Evolutionary conservation across 2,113 vertebrate genomes (phyloP).

Genomic region (Prionailurus viverrinus): DNA sequence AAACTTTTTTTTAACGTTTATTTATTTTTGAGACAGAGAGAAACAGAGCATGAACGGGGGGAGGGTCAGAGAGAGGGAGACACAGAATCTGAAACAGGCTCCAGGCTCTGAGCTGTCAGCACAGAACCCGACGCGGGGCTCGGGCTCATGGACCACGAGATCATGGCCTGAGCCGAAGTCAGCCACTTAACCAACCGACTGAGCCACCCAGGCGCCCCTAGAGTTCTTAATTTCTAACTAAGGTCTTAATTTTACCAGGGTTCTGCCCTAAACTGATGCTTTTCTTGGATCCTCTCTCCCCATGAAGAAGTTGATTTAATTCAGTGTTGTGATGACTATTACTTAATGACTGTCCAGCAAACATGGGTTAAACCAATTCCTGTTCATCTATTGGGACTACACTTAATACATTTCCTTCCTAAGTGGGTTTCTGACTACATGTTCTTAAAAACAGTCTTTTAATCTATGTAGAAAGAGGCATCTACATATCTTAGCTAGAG

Average conservation of each 20-base stretch:
- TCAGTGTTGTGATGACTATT: neutral
- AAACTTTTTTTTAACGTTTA: too few relatives aligned
- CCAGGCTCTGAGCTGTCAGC: too few relatives aligned
- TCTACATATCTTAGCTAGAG: neutral
- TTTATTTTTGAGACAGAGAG: too few relatives aligned
- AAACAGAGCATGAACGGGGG: too few relatives aligned
- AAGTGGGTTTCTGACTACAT: neutral
- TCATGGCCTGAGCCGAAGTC: too few relatives aligned
- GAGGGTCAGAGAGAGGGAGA: too few relatives aligned
- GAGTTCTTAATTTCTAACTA: neutral
- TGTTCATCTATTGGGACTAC: neutral
- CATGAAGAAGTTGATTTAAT: neutral
- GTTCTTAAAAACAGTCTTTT: neutral
- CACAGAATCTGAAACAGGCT: too few relatives aligned
- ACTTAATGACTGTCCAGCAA: neutral
- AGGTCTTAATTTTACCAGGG: neutral
- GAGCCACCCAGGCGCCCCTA: too few relatives aligned
- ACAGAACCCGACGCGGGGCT: too few relatives aligned
- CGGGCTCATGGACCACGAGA: too few relatives aligned
- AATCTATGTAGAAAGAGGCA: neutral
- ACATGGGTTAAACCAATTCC: neutral
- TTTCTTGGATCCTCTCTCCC: neutral
- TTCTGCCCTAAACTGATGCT: neutral
- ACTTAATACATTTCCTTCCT: neutral
- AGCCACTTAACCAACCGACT: too few relatives aligned